Evolutionary conservation across 2,888 invertebrate species (phyloP).

Genomic region (Timema cristinae): DNA sequence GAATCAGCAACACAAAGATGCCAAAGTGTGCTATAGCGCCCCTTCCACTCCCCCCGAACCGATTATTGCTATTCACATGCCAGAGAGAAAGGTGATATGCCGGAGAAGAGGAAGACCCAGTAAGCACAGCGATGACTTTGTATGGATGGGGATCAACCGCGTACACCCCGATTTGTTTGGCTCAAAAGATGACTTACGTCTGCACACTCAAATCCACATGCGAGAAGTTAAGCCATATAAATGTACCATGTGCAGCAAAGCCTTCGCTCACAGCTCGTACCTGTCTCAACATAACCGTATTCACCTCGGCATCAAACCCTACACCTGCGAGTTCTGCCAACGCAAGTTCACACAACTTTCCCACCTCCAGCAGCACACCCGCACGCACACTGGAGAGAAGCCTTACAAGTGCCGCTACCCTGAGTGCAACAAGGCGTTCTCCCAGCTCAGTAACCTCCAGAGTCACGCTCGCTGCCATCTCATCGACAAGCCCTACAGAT

Average conservation of each 20-base stretch:
- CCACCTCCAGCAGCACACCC: constrained; percentile 98
- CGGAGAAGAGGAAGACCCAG: too few species aligned
- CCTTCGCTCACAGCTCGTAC: constrained; percentile 99
- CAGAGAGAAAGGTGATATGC: too few species aligned
- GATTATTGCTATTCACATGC: too few species aligned
- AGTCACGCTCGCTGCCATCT: constrained; percentile 99
- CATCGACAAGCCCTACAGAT: constrained; percentile 99
- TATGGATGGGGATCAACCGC: too few species aligned
- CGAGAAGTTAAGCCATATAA: constrained; percentile 99
- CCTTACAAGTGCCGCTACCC: constrained; percentile 97
- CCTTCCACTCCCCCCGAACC: too few species aligned
- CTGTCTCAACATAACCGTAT: constrained; percentile 98
- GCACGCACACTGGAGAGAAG: constrained; percentile 99
- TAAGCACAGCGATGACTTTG: too few species aligned
- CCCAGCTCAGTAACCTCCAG: constrained; percentile 97
- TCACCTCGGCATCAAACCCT: constrained; percentile 98
- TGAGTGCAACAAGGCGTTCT: constrained; percentile 98
- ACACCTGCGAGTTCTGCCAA: constrained; percentile 96
- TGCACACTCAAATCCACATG: constrained; percentile 97
- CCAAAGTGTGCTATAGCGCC: too few species aligned
- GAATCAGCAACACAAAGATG: too few species aligned
- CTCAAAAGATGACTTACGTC: constrained; percentile 94
- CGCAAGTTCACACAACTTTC: constrained; percentile 98
- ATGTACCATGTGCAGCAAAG: constrained; percentile 98
- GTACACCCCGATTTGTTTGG: constrained; percentile 65